Evolutionary conservation across 2,797 vertebrate species (phyloP).

Genomic region (Acipenser ruthenus): DNA sequence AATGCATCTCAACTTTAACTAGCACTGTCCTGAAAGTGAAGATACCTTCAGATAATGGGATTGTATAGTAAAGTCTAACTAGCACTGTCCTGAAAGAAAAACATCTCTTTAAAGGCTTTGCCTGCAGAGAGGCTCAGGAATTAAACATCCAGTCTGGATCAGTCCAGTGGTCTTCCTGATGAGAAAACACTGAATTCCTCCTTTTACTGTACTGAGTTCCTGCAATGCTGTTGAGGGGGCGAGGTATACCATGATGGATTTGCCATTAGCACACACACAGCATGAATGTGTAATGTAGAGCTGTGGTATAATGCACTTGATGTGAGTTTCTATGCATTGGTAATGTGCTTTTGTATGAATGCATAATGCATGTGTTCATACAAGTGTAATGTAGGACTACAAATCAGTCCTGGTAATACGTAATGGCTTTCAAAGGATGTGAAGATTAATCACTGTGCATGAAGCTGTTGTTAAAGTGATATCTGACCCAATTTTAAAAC

Average conservation of each 20-base stretch:
- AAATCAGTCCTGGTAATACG: neutral
- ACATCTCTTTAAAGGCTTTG: too few species aligned
- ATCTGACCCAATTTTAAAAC: too few species aligned
- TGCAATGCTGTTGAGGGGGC: neutral
- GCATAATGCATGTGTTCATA: neutral
- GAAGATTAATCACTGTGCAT: neutral
- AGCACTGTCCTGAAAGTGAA: too few species aligned
- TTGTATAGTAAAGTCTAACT: too few species aligned
- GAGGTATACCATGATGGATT: neutral
- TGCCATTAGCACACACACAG: too few species aligned
- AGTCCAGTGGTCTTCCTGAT: neutral
- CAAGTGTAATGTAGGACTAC: slow-evolving; percentile 1
- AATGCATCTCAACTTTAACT: too few species aligned
- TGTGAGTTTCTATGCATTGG: neutral
- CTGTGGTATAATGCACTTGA: neutral
- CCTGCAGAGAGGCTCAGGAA: too few species aligned
- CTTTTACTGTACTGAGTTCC: neutral
- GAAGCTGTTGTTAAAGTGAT: too few species aligned
- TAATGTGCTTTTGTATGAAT: slow-evolving; percentile 1
- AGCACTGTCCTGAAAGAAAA: too few species aligned
- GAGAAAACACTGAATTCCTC: neutral
- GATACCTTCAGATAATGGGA: too few species aligned
- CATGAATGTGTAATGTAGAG: neutral
- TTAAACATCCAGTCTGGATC: too few species aligned
- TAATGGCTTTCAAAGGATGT: neutral